These are phyloP conservation scores for Poecilia velifera DNA, from an alignment of 2,797 vertebrate genomes.

Conservation along the genomic window DNA sequence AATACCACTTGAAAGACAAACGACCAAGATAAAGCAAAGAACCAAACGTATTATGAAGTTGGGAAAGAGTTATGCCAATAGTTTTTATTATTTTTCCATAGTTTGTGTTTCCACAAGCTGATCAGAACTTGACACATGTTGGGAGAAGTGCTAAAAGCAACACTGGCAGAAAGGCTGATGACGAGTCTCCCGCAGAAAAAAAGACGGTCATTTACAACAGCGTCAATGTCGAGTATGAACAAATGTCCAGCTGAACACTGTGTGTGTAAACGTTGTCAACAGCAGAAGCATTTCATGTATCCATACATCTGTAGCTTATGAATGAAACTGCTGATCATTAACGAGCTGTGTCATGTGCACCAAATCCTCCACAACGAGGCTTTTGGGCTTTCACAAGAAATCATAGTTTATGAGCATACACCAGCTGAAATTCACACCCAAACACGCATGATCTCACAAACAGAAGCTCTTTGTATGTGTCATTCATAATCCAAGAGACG, in stretches of 20 bases:
- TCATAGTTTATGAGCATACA: slow-evolving; percentile 61
- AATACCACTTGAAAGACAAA: neutral
- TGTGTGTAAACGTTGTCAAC: slow-evolving; percentile 19
- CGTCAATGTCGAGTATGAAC: slow-evolving; percentile 15
- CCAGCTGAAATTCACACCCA: slow-evolving; percentile 41
- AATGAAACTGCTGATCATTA: slow-evolving; percentile 55
- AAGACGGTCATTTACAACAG: neutral
- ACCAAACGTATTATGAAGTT: neutral
- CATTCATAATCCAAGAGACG: slow-evolving; percentile 63
- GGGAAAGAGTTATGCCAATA: neutral
- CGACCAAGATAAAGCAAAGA: neutral
- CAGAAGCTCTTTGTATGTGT: slow-evolving; percentile 62
- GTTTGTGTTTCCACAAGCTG: neutral
- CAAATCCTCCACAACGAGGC: slow-evolving; percentile 48
- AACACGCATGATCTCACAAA: slow-evolving; percentile 51
- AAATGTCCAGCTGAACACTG: slow-evolving; percentile 5
- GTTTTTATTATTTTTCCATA: neutral
- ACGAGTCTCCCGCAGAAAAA: neutral
- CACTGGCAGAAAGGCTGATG: neutral
- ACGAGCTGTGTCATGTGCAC: slow-evolving; percentile 46
- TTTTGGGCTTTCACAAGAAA: slow-evolving; percentile 46
- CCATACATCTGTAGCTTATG: slow-evolving; percentile 32
- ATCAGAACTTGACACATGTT: neutral
- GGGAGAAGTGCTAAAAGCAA: neutral
- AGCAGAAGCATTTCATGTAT: slow-evolving; percentile 23